phyloP scores from a whole-genome alignment of 2,113 vertebrate genomes.

The Clarias magur region DNA sequence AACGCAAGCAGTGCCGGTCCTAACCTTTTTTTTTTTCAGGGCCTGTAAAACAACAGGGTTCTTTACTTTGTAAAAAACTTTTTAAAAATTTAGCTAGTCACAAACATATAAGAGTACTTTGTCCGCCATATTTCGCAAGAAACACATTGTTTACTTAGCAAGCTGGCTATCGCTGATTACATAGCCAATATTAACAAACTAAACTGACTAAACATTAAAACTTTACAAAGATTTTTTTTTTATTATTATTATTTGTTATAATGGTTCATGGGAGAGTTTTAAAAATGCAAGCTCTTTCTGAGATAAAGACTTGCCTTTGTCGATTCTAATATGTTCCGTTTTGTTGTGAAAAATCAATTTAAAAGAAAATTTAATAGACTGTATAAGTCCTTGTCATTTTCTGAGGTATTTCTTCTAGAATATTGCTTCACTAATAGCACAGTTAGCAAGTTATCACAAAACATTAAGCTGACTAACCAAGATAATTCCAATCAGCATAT shows the following conservation, averaged over 20 bases:
- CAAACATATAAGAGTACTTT: not conserved
- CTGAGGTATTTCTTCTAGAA: not conserved
- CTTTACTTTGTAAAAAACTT: not conserved
- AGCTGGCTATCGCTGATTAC: not conserved
- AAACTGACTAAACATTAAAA: not conserved
- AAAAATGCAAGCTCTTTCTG: not conserved
- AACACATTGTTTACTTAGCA: not conserved
- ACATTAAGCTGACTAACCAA: no score
- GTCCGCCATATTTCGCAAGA: no score
- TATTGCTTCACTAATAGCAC: no score
- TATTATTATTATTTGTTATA: not conserved
- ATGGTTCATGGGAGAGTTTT: not conserved
- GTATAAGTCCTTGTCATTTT: not conserved
- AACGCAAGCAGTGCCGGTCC: constrained; percentile 27
- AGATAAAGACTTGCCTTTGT: not conserved
- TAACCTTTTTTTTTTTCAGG: not conserved
- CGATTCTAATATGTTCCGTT: not conserved
- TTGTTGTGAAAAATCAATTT: not conserved
- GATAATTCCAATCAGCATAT: no score
- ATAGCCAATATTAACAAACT: not conserved
- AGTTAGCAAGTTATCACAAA: no score
- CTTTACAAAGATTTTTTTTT: not conserved
- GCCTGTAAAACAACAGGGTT: not conserved
- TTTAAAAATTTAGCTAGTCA: constrained; percentile 4
- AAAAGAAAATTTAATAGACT: not conserved